Conservation (phyloP, 2,888 invertebrate genomes). For the Sminthurinus aureus region DNA sequence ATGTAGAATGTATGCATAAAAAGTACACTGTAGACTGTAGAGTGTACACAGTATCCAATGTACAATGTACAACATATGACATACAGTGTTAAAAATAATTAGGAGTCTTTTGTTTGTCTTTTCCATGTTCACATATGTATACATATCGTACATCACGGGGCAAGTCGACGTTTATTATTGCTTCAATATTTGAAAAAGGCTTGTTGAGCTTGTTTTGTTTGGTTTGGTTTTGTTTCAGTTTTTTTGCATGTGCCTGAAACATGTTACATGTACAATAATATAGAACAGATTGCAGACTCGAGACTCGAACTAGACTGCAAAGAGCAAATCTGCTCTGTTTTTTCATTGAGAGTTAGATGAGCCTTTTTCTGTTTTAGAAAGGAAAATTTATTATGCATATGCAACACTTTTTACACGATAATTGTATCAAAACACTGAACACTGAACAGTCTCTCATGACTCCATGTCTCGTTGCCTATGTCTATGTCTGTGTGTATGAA, state of each 20-base stretch:
- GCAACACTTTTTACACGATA: too few relatives aligned
- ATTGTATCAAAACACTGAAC: too few relatives aligned
- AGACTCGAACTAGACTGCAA: too few relatives aligned
- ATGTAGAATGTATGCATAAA: too few relatives aligned
- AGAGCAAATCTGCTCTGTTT: neutral
- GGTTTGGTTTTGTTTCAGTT: neutral
- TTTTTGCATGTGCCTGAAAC: neutral
- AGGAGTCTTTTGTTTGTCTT: slow-evolving; percentile 19
- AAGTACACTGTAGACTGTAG: too few relatives aligned
- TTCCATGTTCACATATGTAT: neutral
- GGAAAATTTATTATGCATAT: neutral
- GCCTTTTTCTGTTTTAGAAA: neutral
- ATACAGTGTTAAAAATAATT: slow-evolving; percentile 30
- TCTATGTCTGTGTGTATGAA: too few relatives aligned
- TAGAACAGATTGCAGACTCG: neutral
- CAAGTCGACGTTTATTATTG: slow-evolving; percentile 14
- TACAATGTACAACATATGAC: too few relatives aligned
- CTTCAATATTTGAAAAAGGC: slow-evolving; percentile 20
- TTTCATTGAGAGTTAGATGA: neutral
- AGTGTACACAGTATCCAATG: too few relatives aligned
- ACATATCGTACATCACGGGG: neutral
- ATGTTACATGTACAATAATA: neutral
- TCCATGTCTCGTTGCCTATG: too few relatives aligned
- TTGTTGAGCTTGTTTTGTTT: neutral
- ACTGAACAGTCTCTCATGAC: too few relatives aligned